Evolutionary conservation across 2,888 invertebrate genomes (phyloP).

Genomic region (Drosophila infuscata): DNA sequence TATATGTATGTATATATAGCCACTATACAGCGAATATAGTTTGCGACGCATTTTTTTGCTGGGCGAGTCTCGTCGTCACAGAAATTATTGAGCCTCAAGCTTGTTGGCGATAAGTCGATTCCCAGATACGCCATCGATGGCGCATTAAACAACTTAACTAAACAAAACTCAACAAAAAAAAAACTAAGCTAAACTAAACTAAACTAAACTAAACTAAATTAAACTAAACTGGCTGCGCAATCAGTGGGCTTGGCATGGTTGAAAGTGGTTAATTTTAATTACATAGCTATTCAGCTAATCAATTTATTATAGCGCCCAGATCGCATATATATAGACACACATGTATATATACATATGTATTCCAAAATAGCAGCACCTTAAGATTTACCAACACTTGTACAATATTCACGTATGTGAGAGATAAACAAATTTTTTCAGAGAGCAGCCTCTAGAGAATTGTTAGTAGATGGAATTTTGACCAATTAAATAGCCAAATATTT

Average conservation of each 20-base stretch:
- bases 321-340: not conserved
- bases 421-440: not conserved
- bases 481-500: not conserved
- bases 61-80: slow-evolving; percentile 32
- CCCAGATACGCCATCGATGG: slow-evolving; percentile 61
- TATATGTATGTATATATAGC: not conserved
- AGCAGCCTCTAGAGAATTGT: not conserved
- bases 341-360: not conserved
- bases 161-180: not conserved
- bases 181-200: slow-evolving; percentile 3
- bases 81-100: slow-evolving; percentile 54
- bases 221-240: slow-evolving; percentile 25
- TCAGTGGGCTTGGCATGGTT: slow-evolving; percentile 27
- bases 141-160: slow-evolving; percentile 38
- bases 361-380: not conserved
- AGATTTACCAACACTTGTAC: not conserved
- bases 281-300: slow-evolving; percentile 13
- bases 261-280: slow-evolving; percentile 32
- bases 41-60: slow-evolving; percentile 67
- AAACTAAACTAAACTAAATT: slow-evolving; percentile 8
- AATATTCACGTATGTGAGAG: not conserved
- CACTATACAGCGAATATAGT: slow-evolving; percentile 20
- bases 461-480: not conserved
- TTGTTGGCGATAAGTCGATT: slow-evolving; percentile 58
- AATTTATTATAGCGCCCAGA: not conserved